These are phyloP conservation scores for Argopecten irradians DNA, from an alignment of 1,140 invertebrate genomes.

Conservation along the genomic window DNA sequence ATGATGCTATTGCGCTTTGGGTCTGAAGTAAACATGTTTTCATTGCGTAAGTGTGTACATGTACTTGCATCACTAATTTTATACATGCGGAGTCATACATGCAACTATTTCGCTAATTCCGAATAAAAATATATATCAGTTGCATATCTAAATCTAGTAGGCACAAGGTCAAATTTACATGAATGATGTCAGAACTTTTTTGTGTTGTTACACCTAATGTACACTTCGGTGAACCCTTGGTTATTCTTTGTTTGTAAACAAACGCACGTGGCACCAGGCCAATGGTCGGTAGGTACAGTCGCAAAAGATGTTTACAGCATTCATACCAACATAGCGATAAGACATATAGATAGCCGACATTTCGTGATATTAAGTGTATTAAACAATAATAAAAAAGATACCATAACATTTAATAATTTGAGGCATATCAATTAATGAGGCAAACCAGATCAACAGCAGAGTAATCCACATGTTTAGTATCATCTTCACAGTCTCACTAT, in stretches of 20 bases:
- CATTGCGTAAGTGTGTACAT: too few species aligned
- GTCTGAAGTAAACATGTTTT: too few species aligned
- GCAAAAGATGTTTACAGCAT: background rate
- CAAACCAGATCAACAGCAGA: background rate
- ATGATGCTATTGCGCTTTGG: too few species aligned
- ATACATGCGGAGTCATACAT: too few species aligned
- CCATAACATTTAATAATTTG: background rate
- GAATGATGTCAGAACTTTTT: too few species aligned
- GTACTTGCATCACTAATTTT: too few species aligned
- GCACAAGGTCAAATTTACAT: too few species aligned
- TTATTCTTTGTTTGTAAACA: constrained; percentile 12
- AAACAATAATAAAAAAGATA: too few species aligned
- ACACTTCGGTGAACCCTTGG: background rate
- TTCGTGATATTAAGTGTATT: too few species aligned
- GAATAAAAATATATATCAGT: too few species aligned
- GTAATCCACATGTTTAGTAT: background rate
- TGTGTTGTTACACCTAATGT: background rate
- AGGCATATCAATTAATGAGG: background rate
- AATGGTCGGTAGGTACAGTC: background rate
- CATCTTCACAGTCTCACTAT: background rate
- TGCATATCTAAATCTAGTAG: too few species aligned
- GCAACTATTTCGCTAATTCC: too few species aligned
- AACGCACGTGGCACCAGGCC: background rate
- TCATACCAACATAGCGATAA: background rate
- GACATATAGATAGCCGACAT: background rate